phyloP scores from a whole-genome alignment of 1,140 invertebrate species.

The Maniola jurtina region DNA sequence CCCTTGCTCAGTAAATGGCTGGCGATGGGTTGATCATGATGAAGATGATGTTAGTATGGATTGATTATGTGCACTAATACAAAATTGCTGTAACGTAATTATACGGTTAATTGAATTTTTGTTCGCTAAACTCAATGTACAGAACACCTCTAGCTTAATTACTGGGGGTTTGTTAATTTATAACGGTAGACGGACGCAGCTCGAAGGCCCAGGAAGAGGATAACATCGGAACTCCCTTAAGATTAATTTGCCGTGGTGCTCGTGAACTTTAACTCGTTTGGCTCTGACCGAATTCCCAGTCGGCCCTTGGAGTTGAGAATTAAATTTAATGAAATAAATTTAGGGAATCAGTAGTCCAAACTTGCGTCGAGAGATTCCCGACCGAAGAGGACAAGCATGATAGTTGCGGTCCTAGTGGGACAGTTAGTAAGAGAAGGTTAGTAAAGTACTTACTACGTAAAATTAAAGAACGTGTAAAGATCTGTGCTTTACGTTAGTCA shows the following conservation, averaged over 20 bases:
- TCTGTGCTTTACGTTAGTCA: too few species aligned
- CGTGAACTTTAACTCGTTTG: slow-evolving; percentile 75
- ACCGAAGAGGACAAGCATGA: slow-evolving; percentile 38
- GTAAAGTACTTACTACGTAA: too few species aligned
- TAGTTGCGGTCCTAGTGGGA: slow-evolving; percentile 39
- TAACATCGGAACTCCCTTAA: slow-evolving; percentile 77
- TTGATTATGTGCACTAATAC: too few species aligned
- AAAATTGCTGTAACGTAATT: too few species aligned
- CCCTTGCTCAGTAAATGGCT: too few species aligned
- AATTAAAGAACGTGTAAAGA: too few species aligned
- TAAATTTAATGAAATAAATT: slow-evolving; percentile 78
- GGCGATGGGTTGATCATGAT: too few species aligned
- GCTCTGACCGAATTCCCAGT: slow-evolving; percentile 71
- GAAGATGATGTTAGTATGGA: too few species aligned
- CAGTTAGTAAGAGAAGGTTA: background rate
- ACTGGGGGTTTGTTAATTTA: slow-evolving; percentile 74
- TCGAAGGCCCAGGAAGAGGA: slow-evolving; percentile 61
- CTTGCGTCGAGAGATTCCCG: slow-evolving; percentile 40
- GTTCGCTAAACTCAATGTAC: slow-evolving; percentile 65
- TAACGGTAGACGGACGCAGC: slow-evolving; percentile 60
- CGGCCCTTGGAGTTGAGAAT: slow-evolving; percentile 67
- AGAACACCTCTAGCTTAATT: slow-evolving; percentile 70
- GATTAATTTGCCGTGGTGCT: slow-evolving; percentile 74
- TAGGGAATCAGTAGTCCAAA: slow-evolving; percentile 60
- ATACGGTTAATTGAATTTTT: slow-evolving; percentile 72